These are phyloP conservation scores for Eulithis testata DNA, from an alignment of 2,888 invertebrate species.

Conservation along the genomic window DNA sequence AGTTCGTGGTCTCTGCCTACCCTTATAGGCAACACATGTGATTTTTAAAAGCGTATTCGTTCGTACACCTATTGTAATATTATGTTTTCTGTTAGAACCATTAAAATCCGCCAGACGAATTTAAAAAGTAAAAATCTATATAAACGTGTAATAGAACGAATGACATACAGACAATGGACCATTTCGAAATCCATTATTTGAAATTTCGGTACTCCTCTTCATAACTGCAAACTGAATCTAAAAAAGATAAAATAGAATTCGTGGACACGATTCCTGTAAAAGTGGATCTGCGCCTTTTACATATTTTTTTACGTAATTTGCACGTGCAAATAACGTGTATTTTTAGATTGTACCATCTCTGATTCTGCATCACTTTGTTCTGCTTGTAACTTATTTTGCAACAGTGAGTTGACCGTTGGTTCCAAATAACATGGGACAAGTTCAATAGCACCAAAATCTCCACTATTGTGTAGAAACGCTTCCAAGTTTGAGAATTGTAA, in stretches of 20 bases:
- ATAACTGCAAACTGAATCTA: constrained; percentile 16
- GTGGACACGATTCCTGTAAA: constrained; percentile 25
- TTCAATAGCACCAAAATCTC: background rate
- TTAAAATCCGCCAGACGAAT: too few relatives aligned
- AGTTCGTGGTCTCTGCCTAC: too few relatives aligned
- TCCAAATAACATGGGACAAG: background rate
- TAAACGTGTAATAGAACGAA: too few relatives aligned
- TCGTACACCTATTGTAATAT: too few relatives aligned
- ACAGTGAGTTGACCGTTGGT: too few relatives aligned
- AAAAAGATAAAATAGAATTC: constrained; percentile 24
- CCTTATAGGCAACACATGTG: too few relatives aligned
- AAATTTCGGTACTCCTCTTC: background rate
- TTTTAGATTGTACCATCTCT: background rate
- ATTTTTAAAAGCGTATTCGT: too few relatives aligned
- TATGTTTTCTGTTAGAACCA: too few relatives aligned
- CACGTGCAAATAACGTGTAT: constrained; percentile 20
- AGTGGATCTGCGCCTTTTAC: constrained; percentile 12
- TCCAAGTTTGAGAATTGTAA: constrained; percentile 14
- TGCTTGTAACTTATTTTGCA: too few relatives aligned
- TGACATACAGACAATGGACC: too few relatives aligned
- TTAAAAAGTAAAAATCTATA: too few relatives aligned
- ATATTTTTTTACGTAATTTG: constrained; percentile 28
- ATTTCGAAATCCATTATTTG: background rate
- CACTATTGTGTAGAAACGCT: background rate
- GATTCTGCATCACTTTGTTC: too few relatives aligned